phyloP scores from a whole-genome alignment of 2,797 vertebrate genomes.

The Crenuchus spilurus region DNA sequence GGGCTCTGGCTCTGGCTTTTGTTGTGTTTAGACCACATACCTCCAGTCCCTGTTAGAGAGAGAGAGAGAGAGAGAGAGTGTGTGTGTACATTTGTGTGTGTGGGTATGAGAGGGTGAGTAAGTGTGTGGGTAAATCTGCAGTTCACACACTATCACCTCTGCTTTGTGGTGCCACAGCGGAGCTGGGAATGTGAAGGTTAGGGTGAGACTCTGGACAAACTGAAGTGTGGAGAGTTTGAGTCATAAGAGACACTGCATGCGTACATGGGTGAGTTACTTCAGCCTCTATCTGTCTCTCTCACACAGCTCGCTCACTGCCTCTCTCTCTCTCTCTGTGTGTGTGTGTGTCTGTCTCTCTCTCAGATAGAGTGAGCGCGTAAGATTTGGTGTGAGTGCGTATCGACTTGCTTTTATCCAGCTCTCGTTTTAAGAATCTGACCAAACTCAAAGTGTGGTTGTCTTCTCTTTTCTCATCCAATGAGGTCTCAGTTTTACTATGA shows the following conservation, averaged over 20 bases:
- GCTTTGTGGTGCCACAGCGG: conserved; percentile 27
- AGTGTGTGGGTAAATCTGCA: conserved; percentile 36
- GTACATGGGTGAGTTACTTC: conserved; percentile 85
- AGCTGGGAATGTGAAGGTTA: conserved; percentile 16
- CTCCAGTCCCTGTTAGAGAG: conserved; percentile 86
- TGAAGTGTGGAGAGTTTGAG: conserved; percentile 21
- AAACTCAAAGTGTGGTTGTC: neutral
- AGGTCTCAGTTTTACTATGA: conserved; percentile 13
- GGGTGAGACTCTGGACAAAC: conserved; percentile 15
- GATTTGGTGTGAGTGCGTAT: neutral
- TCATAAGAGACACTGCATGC: conserved; percentile 64
- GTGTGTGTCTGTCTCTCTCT: neutral
- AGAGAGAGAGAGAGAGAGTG: conserved; percentile 21
- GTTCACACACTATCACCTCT: conserved; percentile 37
- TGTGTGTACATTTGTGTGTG: conserved; percentile 61
- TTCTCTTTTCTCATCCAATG: conserved; percentile 4
- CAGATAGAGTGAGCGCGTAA: too few relatives aligned
- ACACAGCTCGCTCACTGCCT: too few relatives aligned
- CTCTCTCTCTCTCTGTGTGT: conserved; percentile 28
- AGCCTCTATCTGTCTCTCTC: neutral
- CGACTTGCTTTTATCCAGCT: neutral
- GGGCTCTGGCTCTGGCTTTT: conserved; percentile 91
- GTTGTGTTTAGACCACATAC: conserved; percentile 98
- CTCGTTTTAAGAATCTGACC: neutral
- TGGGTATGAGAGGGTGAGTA: conserved; percentile 62